Base-by-base conservation (phyloP, 2,888 invertebrate genomes). In the Sipunculus nudus region DNA sequence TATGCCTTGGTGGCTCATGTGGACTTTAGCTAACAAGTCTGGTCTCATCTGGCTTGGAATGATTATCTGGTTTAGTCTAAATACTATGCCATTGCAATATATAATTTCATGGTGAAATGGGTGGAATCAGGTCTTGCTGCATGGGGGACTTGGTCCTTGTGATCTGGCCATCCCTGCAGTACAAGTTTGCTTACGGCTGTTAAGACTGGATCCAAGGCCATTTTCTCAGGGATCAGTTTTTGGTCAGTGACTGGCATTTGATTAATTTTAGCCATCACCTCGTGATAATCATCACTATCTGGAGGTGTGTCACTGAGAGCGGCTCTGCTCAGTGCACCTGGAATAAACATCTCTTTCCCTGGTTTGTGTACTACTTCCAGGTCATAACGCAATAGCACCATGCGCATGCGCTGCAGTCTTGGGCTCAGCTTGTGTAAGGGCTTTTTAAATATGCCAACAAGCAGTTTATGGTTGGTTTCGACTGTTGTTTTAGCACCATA, bases 381-480 rank as follows among this genome's bases (percentile, higher is more conserved):
- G 23, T 47, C 47, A 19, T 47, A 47, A 13, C 10, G 13, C 28
- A 25, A 19, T 25, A 47, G 28, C 28, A 25, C 13, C 10, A 26
- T 47, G 10, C 23, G 28, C 47, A 47, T 47, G 23, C 28, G 23
- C 28, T 47, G 47, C 28, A 47, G 28, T 26, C 47, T 47, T 8
- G 47, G 23, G 23, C 26, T 21, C 28, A 26, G 10, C 19, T 47
- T 21, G 19, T 47, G 28, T 10, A 47, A 10, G 21, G 47, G 47
- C 28, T 47, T 47, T 8, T 8, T 8, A 26, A 47, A 13, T 8
- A 47, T 47, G 23, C 10, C 28, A 25, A 47, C 47, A 19, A 47
- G 28, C 10, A 28, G 47, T 19, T 47, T 47, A 19, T 47, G 47
- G 28, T 47, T 28, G 19, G 47, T 47, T 19, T 13, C 47, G 10